Base-by-base conservation (phyloP, 35 echinoderm and acorn worm genomes). In the Amphiura filiformis region DNA sequence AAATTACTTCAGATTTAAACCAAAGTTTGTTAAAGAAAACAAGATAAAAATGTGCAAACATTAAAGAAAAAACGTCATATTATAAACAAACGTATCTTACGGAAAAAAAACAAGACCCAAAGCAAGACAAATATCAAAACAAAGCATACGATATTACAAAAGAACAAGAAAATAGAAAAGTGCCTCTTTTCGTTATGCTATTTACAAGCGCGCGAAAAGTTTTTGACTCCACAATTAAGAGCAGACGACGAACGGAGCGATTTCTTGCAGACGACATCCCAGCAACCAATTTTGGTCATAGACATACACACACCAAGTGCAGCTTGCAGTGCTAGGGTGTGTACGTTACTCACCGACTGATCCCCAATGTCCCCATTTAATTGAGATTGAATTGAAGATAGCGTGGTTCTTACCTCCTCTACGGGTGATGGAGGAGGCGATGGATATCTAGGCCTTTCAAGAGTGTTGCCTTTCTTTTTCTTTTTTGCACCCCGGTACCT, bases 191-290 rank as follows among this genome's bases (percentile, higher is more conserved):
- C n/a, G 41, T 17, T 17, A 47, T 52, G 61, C 61, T 13, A 70
- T 70, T 18, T 70, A 70, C 61, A 70, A 70, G 61, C 61, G 61
- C 61, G 61, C 61, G 28, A 70, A 70, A 70, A 70, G 26, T 70
- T 13, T 70, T 70, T n/a, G 7, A 70, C 26, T 47, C 41, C 41
- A 47, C 41, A 47, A 70, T 70, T 52, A 7, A 52, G 7, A 70
- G 61, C 61, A 70, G 61, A 70, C 61, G 61, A 70, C 26, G n/a
- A n/a, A n/a, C n/a, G n/a, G n/a, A n/a, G n/a, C n/a, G n/a, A n/a
- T n/a, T n/a, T n/a, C n/a, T n/a, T n/a, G n/a, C n/a, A n/a, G n/a
- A n/a, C 7, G 20, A 7, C 44, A 52, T 11, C 44, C 20, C 7
- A 52, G 20, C 61, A 70, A 70, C 61, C 61, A 52, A 70, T 70